Percentiles rank a stretch among this genome's conserved stretches.
phyloP scores from a whole-genome alignment of 2,113 vertebrate species.

The Tupaia chinensis region DNA sequence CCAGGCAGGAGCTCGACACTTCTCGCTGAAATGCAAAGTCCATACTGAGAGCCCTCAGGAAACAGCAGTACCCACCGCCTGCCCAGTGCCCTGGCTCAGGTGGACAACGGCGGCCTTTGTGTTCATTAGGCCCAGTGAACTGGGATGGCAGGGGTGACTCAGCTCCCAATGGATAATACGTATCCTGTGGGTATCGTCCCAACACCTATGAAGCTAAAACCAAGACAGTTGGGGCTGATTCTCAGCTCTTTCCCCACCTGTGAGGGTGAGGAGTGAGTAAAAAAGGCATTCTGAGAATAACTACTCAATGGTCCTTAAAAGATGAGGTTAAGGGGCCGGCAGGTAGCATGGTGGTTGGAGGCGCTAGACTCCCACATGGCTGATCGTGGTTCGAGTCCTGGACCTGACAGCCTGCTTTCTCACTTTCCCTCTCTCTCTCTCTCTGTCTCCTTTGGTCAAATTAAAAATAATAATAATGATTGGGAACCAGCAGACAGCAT shows the following conservation, averaged over 20 bases:
- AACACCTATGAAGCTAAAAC: background rate
- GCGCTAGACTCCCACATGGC: too few relatives aligned
- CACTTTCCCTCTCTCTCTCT: too few relatives aligned
- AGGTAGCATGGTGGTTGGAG: too few relatives aligned
- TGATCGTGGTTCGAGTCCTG: too few relatives aligned
- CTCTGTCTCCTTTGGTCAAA: too few relatives aligned
- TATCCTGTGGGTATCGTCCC: background rate
- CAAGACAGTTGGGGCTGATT: background rate
- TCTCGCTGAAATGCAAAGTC: slow-evolving; percentile 90
- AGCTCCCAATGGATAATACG: background rate
- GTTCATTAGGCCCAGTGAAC: background rate
- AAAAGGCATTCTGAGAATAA: background rate
- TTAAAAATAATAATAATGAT: too few relatives aligned
- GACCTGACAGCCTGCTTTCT: too few relatives aligned
- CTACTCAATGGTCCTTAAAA: background rate
- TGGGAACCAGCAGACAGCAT: too few relatives aligned
- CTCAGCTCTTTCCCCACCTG: background rate
- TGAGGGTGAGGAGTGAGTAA: background rate
- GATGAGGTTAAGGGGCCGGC: background rate
- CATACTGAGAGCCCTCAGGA: background rate
- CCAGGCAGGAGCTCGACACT: slow-evolving; percentile 96
- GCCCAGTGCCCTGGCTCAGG: background rate
- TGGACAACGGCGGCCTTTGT: rapidly evolving
- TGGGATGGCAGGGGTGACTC: background rate
- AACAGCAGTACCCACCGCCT: background rate